Conservation (phyloP, 2,888 invertebrate genomes). For the Caenorhabditis japonica region DNA sequence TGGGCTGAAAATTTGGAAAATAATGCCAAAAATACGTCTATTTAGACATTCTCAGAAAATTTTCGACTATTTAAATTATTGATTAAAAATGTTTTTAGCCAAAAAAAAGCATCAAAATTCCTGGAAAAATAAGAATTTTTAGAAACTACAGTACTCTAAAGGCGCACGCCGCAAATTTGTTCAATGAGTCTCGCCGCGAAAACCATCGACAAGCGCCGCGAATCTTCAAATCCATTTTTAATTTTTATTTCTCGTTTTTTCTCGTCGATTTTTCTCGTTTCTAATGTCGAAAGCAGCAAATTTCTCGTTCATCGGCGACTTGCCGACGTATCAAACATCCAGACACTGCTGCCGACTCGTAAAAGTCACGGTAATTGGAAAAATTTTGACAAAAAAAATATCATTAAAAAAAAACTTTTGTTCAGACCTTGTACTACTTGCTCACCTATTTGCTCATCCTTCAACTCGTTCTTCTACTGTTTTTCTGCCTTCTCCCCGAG, state of each 20-base stretch:
- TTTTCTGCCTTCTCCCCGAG: too few relatives aligned
- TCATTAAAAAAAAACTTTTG: neutral
- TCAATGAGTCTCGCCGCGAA: conserved; percentile 14
- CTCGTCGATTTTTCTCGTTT: neutral
- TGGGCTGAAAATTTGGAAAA: too few relatives aligned
- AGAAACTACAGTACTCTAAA: conserved; percentile 18
- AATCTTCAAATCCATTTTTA: neutral
- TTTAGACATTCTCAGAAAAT: too few relatives aligned
- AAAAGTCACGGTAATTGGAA: neutral
- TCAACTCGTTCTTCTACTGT: too few relatives aligned
- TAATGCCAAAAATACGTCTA: too few relatives aligned
- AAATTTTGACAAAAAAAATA: neutral
- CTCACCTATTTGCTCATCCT: too few relatives aligned
- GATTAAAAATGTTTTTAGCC: too few relatives aligned
- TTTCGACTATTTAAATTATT: too few relatives aligned
- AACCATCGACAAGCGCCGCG: neutral
- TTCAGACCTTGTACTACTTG: conserved; percentile 1
- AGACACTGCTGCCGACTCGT: conserved; percentile 25
- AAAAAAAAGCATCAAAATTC: too few relatives aligned
- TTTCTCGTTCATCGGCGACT: conserved; percentile 16
- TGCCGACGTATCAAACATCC: conserved; percentile 15
- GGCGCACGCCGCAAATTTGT: neutral
- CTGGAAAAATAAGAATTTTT: too few relatives aligned
- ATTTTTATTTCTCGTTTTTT: neutral
- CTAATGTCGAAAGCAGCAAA: conserved; percentile 24